Conservation (phyloP, 2,797 vertebrate genomes). For the Alauda arvensis region DNA sequence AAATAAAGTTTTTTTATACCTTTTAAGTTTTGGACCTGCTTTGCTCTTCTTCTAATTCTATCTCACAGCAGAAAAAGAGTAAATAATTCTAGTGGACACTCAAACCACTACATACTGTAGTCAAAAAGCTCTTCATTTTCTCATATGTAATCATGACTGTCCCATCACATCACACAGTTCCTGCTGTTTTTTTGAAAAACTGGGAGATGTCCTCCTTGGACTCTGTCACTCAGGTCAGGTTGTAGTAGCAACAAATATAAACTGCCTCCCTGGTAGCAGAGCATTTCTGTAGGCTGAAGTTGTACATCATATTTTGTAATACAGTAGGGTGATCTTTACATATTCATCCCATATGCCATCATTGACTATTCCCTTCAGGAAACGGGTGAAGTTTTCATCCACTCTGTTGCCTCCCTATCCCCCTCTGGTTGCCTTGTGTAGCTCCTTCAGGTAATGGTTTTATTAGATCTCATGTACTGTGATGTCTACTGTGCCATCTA, state of each 20-base stretch:
- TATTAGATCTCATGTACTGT: constrained; percentile 44
- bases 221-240: background rate
- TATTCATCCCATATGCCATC: constrained; percentile 21
- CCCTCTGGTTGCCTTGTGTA: constrained; percentile 48
- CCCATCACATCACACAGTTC: constrained; percentile 21
- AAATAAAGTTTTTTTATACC: too few species aligned
- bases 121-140: constrained; percentile 44
- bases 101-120: background rate
- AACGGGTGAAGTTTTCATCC: constrained; percentile 26
- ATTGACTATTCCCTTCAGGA: constrained; percentile 29
- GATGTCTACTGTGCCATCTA: constrained; percentile 53
- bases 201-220: background rate
- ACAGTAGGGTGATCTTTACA: background rate
- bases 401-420: constrained; percentile 50
- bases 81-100: too few species aligned
- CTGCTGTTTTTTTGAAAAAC: background rate
- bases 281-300: constrained; percentile 33
- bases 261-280: background rate
- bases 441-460: constrained; percentile 33
- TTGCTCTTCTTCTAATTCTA: too few species aligned
- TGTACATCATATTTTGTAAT: constrained; percentile 41
- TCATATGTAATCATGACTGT: constrained; percentile 23
- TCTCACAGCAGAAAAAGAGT: too few species aligned
- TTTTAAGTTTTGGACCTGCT: too few species aligned
- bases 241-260: constrained; percentile 25